Conservation (phyloP, 2,113 vertebrate species). For the Hippopotamus amphibius region DNA sequence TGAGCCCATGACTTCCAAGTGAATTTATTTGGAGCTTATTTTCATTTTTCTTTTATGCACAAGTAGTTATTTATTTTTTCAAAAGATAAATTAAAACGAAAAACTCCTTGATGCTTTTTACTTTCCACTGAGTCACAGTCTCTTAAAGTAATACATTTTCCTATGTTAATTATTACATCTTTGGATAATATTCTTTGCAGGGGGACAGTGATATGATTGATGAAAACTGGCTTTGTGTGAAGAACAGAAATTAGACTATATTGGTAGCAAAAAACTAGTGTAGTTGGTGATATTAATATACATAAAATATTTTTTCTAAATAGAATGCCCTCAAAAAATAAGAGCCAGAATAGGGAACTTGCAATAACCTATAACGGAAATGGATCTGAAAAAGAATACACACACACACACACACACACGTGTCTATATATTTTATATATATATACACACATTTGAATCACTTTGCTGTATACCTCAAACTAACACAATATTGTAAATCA, state of each 20-base stretch:
- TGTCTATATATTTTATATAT: neutral
- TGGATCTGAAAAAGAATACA: neutral
- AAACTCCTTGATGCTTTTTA: constrained; percentile 34
- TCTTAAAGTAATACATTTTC: neutral
- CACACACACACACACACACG: neutral
- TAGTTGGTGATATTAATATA: neutral
- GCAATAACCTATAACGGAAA: neutral
- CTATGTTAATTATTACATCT: constrained; percentile 1
- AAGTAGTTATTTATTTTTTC: constrained; percentile 69
- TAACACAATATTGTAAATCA: neutral
- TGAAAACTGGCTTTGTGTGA: neutral
- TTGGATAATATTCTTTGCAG: neutral
- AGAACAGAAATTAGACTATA: neutral
- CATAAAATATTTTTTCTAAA: neutral
- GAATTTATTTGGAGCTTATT: constrained; percentile 73
- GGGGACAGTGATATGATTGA: neutral
- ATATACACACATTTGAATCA: neutral
- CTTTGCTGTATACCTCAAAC: neutral
- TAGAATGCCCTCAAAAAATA: neutral
- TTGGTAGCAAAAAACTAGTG: neutral
- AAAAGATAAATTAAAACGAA: constrained; percentile 61
- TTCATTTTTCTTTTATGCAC: constrained; percentile 76
- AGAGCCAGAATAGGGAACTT: neutral
- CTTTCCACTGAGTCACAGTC: neutral
- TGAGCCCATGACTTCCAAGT: constrained; percentile 47